Conservation (phyloP, 1,140 invertebrate species). For the Macrosteles quadrilineatus region DNA sequence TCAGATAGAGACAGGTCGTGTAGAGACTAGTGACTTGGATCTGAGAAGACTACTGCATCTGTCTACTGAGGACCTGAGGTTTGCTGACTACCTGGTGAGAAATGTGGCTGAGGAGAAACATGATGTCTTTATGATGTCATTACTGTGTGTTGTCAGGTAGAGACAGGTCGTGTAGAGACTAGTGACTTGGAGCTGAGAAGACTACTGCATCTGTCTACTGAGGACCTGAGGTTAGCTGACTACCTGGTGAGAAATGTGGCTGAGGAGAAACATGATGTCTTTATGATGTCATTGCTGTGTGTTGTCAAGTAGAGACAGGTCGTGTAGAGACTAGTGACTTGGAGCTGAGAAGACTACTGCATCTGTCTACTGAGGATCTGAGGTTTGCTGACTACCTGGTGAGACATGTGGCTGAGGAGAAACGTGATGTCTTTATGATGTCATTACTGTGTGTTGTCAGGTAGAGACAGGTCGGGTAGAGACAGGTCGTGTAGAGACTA, state of each 20-base stretch:
- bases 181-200: slow-evolving; percentile 80
- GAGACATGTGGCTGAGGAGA: slow-evolving; percentile 77
- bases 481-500: slow-evolving; percentile 83
- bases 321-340: slow-evolving; percentile 82
- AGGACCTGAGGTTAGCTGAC: slow-evolving; percentile 95
- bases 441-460: too few relatives aligned
- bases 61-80: slow-evolving; percentile 93
- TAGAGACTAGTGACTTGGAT: slow-evolving; percentile 80
- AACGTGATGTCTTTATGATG: slow-evolving; percentile 67
- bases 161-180: too few relatives aligned
- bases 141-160: too few relatives aligned
- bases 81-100: slow-evolving; percentile 86
- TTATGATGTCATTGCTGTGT: too few relatives aligned
- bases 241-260: slow-evolving; percentile 86
- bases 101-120: slow-evolving; percentile 78
- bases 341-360: slow-evolving; percentile 77
- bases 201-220: slow-evolving; percentile 85
- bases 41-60: slow-evolving; percentile 80
- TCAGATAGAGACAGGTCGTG: too few relatives aligned
- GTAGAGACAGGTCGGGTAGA: too few relatives aligned
- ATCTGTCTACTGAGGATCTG: slow-evolving; percentile 92
- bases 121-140: slow-evolving; percentile 64
- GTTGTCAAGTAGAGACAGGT: too few relatives aligned
- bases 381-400: slow-evolving; percentile 91
- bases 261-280: slow-evolving; percentile 62